These are phyloP conservation scores for Pseudomugil gertrudae DNA, from an alignment of 2,797 vertebrate species.

Conservation along the genomic window DNA sequence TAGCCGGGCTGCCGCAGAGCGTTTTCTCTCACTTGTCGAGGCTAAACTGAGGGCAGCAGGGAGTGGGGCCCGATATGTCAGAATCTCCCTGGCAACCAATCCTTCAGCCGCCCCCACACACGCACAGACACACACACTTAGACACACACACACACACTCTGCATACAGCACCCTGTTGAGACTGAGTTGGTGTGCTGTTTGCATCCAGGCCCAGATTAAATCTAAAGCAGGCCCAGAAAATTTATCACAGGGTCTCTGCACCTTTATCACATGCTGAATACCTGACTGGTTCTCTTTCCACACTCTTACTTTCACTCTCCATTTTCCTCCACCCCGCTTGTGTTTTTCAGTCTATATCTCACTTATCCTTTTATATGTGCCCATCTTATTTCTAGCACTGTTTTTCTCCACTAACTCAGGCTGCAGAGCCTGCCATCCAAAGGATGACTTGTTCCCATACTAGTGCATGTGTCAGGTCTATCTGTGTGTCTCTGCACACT, in stretches of 20 bases:
- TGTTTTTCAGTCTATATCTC: conserved; percentile 19
- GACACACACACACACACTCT: conserved; percentile 24
- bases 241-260: conserved; percentile 47
- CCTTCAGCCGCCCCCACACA: conserved; percentile 72
- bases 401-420: conserved; percentile 30
- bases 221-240: conserved; percentile 58
- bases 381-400: conserved; percentile 20
- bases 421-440: conserved; percentile 37
- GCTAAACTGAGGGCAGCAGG: conserved; percentile 86
- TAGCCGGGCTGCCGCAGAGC: conserved; percentile 69
- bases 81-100: conserved; percentile 83
- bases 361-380: conserved; percentile 29
- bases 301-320: conserved; percentile 27
- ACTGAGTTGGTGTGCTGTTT: conserved; percentile 60
- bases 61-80: conserved; percentile 82
- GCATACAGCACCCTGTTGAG: conserved; percentile 53
- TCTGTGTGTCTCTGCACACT: conserved; percentile 6
- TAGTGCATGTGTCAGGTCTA: conserved; percentile 15
- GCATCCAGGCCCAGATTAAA: conserved; percentile 74
- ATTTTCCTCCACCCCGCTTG: conserved; percentile 3
- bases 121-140: conserved; percentile 23
- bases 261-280: conserved; percentile 48
- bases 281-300: conserved; percentile 32
- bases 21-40: conserved; percentile 80
- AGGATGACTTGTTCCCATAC: conserved; percentile 37